These are phyloP conservation scores for Parapsyche elsis DNA, from an alignment of 1,140 invertebrate genomes.

Conservation along the genomic window DNA sequence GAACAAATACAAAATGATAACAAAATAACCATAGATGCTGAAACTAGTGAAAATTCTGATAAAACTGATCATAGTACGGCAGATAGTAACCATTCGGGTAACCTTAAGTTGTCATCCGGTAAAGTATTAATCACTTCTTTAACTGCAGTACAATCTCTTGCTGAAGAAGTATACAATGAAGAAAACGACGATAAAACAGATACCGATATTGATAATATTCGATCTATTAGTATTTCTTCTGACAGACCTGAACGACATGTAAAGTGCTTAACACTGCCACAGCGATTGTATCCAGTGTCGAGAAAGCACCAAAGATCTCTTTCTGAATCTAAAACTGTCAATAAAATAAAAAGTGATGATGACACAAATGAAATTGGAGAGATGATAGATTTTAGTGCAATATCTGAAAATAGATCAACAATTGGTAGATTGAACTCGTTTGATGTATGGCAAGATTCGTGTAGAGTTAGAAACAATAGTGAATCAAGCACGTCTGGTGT, in stretches of 20 bases:
- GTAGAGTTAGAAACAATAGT: conserved; percentile 69
- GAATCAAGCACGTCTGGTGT: conserved; percentile 83
- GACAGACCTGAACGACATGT: conserved; percentile 60
- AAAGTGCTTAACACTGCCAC: conserved; percentile 69
- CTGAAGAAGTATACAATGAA: conserved; percentile 49
- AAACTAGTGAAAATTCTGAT: conserved; percentile 64
- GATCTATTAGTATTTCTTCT: conserved; percentile 44
- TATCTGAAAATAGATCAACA: conserved; percentile 60
- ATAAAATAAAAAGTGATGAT: conserved; percentile 59
- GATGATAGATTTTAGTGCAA: conserved; percentile 57
- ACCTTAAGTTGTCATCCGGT: conserved; percentile 52
- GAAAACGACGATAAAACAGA: conserved; percentile 44
- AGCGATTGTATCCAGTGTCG: conserved; percentile 62
- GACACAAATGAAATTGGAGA: conserved; percentile 58
- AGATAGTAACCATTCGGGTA: conserved; percentile 63
- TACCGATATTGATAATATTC: conserved; percentile 6
- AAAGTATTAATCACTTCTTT: conserved; percentile 28
- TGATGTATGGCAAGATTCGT: conserved; percentile 65
- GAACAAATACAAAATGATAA: conserved; percentile 60
- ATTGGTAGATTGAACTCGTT: conserved; percentile 62
- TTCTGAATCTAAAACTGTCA: conserved; percentile 73
- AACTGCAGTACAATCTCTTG: conserved; percentile 53
- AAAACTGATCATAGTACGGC: conserved; percentile 64
- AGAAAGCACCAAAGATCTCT: conserved; percentile 69
- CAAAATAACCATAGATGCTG: conserved; percentile 61